phyloP scores from a whole-genome alignment of 2,113 vertebrate species.

The Oryctolagus cuniculus region DNA sequence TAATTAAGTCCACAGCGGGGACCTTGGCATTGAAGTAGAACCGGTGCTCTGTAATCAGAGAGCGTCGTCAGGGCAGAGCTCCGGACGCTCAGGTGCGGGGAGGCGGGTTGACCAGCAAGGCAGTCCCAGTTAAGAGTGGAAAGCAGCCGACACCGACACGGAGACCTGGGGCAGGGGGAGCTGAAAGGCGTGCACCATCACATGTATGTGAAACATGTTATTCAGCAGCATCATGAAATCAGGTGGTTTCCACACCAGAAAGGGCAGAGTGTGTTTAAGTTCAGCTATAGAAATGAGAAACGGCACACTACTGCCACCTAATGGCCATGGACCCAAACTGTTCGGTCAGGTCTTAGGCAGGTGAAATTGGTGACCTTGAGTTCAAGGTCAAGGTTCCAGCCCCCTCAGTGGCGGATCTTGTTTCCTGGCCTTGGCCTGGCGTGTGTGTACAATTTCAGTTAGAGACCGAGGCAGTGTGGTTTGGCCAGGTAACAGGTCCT shows the following conservation, averaged over 20 bases:
- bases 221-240: neutral
- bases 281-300: neutral
- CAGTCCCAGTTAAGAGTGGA: neutral
- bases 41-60: neutral
- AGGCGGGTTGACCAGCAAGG: neutral
- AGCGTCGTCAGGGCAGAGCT: neutral
- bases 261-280: neutral
- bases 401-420: neutral
- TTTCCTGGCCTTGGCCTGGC: neutral
- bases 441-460: neutral
- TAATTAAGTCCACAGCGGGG: neutral
- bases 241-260: neutral
- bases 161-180: neutral
- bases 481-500: neutral
- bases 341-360: neutral
- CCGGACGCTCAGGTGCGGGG: neutral
- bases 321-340: slow-evolving; percentile 18
- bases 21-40: neutral
- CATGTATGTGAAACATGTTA: no score
- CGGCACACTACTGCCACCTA: slow-evolving; percentile 52
- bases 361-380: neutral
- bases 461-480: neutral
- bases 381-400: neutral
- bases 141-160: neutral
- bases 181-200: neutral